Evolutionary conservation across 2,113 vertebrate genomes (phyloP), one percentile per base, ranked within the genome.

Genomic region (Stigmatopora argus): DNA sequence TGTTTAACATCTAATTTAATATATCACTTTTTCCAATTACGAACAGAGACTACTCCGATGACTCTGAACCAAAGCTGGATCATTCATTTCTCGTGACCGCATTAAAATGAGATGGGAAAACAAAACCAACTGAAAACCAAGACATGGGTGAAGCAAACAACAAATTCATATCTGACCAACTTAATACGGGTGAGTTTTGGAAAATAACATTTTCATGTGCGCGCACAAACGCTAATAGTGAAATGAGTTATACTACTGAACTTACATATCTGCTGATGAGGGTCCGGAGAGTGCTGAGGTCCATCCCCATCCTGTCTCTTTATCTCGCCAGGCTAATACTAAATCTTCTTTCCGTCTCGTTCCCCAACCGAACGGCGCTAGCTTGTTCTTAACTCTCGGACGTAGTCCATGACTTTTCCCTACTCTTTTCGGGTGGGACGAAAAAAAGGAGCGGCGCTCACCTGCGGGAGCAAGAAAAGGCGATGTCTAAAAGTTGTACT

Each of bases 221-320:
- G 18, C 1, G 7, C 34, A 65, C 0, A 8, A 64, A 31, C 8
- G 3, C 10, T 9, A 10, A 45, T 23, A 51, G 10, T 46, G 0
- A 0, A 0, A 13, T 13, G 11, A 14, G 2, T 3, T 8, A 5
- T 4, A 31, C 26, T 31, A 2, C 1, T 57, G 26, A 69, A 91
- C 96, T 97, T 82, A 98, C 96, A 73, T 93, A 97, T 95, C 96
- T 89, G 82, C 85, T 93, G 88, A 98, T 94, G 77, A 96, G 92
- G 74, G 87, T 93, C 88, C 94, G 91, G 53, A 95, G 86, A 26
- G 87, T 86, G 86, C 93, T 94, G 89, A 94, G 91, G 83, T 95
- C 94, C 93, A 96, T 93, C 72, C 87, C 86, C 85, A 85, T 89
- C 83, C 70, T 84, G 71, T 14, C 78, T 60, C 52, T 61, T 63